Percentiles rank a stretch among this genome's conserved stretches.
Conservation (phyloP, 2,797 vertebrate species). For the Sus cebifrons region DNA sequence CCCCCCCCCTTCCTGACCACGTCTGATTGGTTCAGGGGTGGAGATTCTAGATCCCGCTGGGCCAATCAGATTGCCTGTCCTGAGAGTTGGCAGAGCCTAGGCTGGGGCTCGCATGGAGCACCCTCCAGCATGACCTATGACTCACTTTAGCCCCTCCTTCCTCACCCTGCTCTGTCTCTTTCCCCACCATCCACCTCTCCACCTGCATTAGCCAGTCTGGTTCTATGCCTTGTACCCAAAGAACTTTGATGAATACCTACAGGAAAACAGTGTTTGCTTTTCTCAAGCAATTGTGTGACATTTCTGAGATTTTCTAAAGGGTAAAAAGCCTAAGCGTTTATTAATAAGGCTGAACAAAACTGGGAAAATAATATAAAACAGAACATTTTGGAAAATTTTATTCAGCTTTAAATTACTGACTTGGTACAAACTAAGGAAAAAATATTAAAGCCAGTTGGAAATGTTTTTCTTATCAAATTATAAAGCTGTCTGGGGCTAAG, state of each 20-base stretch:
- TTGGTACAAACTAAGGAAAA: constrained; percentile 54
- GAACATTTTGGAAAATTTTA: constrained; percentile 43
- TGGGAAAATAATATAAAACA: neutral
- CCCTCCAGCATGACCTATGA: no score
- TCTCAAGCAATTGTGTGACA: neutral
- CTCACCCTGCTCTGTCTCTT: neutral
- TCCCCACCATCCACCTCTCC: neutral
- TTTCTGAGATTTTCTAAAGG: neutral
- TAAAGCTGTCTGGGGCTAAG: constrained; percentile 51
- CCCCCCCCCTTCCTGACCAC: neutral
- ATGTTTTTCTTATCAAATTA: constrained; percentile 58
- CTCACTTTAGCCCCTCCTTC: neutral
- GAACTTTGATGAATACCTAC: neutral
- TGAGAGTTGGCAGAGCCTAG: neutral
- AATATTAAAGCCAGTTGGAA: constrained; percentile 52
- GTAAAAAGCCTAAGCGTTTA: neutral
- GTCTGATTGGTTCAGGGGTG: constrained; percentile 17
- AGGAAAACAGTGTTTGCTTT: constrained; percentile 12
- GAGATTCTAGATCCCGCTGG: neutral
- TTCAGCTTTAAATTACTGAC: constrained; percentile 49
- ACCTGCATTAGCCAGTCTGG: neutral
- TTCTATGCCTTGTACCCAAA: neutral
- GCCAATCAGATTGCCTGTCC: neutral
- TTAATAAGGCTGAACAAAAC: constrained; percentile 23
- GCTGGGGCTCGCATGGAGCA: neutral